Evolutionary conservation across 2,113 vertebrate genomes (phyloP).

Genomic region (Machaerirhynchus nigripectus): DNA sequence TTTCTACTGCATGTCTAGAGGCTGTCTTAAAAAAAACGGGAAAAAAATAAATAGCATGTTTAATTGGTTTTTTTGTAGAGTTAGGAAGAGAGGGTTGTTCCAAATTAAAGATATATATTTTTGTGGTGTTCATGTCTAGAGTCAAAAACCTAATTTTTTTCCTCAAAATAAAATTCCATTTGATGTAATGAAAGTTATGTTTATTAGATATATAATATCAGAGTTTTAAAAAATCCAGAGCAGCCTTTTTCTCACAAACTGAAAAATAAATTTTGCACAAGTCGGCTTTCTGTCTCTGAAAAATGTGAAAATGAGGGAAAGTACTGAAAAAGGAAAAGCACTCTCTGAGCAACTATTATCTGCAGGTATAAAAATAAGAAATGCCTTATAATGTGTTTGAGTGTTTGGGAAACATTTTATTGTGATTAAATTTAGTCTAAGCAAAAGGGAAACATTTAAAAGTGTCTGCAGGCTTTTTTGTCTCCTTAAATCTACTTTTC

Average conservation of each 20-base stretch:
- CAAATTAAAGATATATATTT: neutral
- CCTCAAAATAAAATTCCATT: neutral
- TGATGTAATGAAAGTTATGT: neutral
- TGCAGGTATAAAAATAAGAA: neutral
- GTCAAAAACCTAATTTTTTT: neutral
- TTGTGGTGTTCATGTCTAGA: accelerated
- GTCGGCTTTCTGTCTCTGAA: neutral
- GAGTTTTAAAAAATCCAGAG: neutral
- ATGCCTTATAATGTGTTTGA: neutral
- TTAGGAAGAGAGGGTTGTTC: accelerated
- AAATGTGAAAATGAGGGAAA: neutral
- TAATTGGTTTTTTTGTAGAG: neutral
- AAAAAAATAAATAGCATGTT: neutral
- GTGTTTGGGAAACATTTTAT: neutral
- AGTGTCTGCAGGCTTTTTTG: neutral
- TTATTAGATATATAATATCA: neutral
- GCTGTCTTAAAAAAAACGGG: neutral
- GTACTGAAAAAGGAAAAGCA: neutral
- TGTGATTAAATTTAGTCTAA: neutral
- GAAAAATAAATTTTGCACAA: neutral
- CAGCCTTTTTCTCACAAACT: neutral
- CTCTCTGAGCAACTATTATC: neutral
- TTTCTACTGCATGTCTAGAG: neutral
- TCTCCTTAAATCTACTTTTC: neutral
- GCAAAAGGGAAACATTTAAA: neutral